These are phyloP conservation scores for Leptopilina drosophilae DNA, from an alignment of 2,888 invertebrate species.

Conservation along the genomic window DNA sequence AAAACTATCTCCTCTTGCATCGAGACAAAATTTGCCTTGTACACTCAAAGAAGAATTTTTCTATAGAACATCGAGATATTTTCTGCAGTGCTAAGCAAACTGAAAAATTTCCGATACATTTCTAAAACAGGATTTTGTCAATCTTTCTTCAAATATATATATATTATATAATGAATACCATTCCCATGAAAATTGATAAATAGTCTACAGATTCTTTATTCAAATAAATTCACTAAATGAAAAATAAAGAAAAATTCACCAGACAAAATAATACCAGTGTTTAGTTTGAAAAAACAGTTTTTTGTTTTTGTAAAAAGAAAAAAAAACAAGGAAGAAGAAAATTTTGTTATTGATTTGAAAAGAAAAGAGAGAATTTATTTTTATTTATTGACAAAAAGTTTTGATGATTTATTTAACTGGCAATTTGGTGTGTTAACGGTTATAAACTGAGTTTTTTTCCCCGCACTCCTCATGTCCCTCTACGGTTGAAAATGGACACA, in stretches of 20 bases:
- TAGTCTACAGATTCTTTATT: no score
- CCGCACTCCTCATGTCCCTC: no score
- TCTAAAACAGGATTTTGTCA: slow-evolving; percentile 17
- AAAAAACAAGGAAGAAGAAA: no score
- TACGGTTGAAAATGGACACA: not conserved
- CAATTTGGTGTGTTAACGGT: not conserved
- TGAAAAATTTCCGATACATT: slow-evolving; percentile 26
- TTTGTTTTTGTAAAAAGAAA: no score
- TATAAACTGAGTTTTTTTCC: not conserved
- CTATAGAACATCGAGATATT: slow-evolving; percentile 23
- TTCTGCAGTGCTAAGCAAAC: slow-evolving; percentile 29
- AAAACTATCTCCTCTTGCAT: slow-evolving; percentile 22
- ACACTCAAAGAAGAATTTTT: slow-evolving; percentile 11
- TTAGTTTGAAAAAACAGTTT: no score
- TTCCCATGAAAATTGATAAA: not conserved
- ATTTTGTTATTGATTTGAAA: not conserved
- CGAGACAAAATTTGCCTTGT: slow-evolving; percentile 19
- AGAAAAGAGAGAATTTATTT: not conserved
- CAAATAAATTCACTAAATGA: not conserved
- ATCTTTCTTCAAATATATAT: not conserved
- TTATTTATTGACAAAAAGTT: not conserved
- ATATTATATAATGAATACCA: not conserved
- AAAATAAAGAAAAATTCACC: not conserved
- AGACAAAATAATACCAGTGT: no score
- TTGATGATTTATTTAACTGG: slow-evolving; percentile 6